Percentiles rank a stretch among this genome's conserved stretches.
These are phyloP conservation scores for Andrena trimmerana DNA, from an alignment of 2,888 invertebrate species.

Conservation along the genomic window DNA sequence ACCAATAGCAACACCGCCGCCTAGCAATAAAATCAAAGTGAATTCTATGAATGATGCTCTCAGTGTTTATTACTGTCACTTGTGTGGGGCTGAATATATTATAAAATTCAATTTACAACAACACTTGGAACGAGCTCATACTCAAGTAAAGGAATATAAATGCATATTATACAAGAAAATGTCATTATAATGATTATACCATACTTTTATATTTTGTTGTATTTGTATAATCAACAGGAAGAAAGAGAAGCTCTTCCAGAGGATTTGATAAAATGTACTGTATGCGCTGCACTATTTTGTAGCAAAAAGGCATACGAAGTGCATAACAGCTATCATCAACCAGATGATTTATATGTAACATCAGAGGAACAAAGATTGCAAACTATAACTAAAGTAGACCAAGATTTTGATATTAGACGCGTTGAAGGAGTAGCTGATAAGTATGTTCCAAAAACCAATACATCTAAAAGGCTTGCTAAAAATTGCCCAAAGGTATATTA, in stretches of 20 bases:
- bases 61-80: conserved; percentile 86
- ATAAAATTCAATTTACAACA: conserved; percentile 89
- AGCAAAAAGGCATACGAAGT: conserved; percentile 88
- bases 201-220: conserved; percentile 13
- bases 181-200: background rate
- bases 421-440: conserved; percentile 81
- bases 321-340: conserved; percentile 88
- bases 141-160: conserved; percentile 70
- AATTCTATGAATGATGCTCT: conserved; percentile 86
- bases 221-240: conserved; percentile 81
- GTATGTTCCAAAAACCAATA: conserved; percentile 75
- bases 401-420: conserved; percentile 86
- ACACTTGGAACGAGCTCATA: conserved; percentile 82
- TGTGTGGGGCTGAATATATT: conserved; percentile 89
- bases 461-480: conserved; percentile 68
- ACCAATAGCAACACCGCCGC: conserved; percentile 86
- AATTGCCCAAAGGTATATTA: conserved; percentile 70
- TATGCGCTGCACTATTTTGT: conserved; percentile 89
- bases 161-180: conserved; percentile 4
- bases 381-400: conserved; percentile 86
- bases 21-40: conserved; percentile 86
- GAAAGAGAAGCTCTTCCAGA: conserved; percentile 85
- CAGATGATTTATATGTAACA: conserved; percentile 88
- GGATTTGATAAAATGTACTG: conserved; percentile 88
- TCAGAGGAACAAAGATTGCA: conserved; percentile 86